Evolutionary conservation across 2,113 vertebrate genomes (phyloP).

Genomic region (Oriolus oriolus): DNA sequence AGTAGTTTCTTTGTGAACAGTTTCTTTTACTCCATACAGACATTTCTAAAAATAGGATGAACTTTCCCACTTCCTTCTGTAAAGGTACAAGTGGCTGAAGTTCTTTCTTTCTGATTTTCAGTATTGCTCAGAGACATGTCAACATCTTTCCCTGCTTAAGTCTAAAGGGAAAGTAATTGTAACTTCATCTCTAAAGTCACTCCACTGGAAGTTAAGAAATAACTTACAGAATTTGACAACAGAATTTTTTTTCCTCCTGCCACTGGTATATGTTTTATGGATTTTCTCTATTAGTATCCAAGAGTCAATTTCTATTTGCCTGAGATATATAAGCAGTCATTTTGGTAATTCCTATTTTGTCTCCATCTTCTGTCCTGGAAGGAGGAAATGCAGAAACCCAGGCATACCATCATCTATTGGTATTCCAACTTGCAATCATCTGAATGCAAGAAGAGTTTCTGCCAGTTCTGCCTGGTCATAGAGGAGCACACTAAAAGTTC

Average conservation of each 20-base stretch:
- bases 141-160: neutral
- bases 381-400: neutral
- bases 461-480: neutral
- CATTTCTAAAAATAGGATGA: neutral
- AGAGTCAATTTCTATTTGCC: neutral
- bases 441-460: neutral
- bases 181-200: neutral
- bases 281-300: neutral
- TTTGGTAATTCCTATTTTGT: neutral
- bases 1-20: neutral
- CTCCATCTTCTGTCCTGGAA: neutral
- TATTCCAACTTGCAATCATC: neutral
- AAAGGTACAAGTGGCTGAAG: neutral
- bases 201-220: neutral
- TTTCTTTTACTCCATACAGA: neutral
- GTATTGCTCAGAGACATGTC: neutral
- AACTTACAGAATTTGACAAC: neutral
- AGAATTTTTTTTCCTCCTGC: neutral
- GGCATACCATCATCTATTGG: neutral
- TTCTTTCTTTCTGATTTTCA: neutral
- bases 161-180: neutral
- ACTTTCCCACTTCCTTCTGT: neutral
- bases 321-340: neutral
- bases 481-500: neutral
- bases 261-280: neutral